phyloP scores from a whole-genome alignment of 2,113 vertebrate species.

The Orthochromis indermauri region DNA sequence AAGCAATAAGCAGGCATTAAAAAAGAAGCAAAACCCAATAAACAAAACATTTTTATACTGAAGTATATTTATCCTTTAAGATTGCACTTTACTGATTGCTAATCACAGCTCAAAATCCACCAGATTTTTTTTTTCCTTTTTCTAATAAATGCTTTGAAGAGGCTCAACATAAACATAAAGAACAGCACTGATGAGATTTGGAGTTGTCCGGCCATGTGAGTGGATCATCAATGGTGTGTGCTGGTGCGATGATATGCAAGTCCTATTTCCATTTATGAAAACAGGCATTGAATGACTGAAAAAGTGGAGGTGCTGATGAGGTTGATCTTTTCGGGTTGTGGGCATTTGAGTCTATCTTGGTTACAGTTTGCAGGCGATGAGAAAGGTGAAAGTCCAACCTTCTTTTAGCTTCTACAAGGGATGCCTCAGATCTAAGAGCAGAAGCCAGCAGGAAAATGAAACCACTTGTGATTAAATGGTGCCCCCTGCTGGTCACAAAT shows the following conservation, averaged over 20 bases:
- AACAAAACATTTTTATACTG: conserved; percentile 42
- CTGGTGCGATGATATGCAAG: conserved; percentile 42
- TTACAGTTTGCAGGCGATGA: conserved; percentile 22
- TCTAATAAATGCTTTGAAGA: conserved; percentile 44
- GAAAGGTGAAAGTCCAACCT: conserved; percentile 13
- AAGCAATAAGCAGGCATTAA: conserved; percentile 48
- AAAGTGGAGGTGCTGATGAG: background rate
- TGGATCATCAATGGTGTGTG: background rate
- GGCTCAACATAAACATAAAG: conserved; percentile 52
- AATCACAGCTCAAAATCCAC: conserved; percentile 74
- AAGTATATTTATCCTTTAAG: conserved; percentile 63
- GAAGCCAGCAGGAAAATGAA: background rate
- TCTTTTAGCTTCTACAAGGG: background rate
- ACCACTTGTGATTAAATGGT: background rate
- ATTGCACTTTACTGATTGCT: conserved; percentile 78
- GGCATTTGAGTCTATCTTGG: conserved; percentile 6
- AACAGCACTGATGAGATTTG: conserved; percentile 16
- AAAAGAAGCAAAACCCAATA: conserved; percentile 46
- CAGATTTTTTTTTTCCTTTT: conserved; percentile 26
- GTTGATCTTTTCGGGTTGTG: conserved; percentile 26
- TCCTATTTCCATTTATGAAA: background rate
- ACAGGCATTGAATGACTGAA: conserved; percentile 1
- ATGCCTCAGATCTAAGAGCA: background rate
- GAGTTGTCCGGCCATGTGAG: background rate
- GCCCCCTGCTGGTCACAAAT: conserved; percentile 50